Evolutionary conservation across 2,888 invertebrate genomes (phyloP).

Genomic region (Aphidoletes aphidimyza): DNA sequence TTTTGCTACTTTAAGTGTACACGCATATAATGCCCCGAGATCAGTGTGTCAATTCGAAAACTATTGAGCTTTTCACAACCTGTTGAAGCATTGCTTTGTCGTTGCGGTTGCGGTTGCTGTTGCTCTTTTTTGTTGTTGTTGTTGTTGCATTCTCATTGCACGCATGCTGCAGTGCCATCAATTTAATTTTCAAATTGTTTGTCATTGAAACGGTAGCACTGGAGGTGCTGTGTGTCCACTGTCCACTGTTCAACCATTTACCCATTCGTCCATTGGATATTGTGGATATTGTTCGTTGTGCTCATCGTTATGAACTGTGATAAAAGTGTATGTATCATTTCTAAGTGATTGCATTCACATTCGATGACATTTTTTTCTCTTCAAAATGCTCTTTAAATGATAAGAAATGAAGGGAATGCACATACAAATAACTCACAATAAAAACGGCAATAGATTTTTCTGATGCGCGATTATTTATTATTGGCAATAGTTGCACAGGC

Average conservation of each 20-base stretch:
- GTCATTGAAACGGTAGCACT: constrained; percentile 1
- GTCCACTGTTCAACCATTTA: not conserved
- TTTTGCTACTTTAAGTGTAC: too few species aligned
- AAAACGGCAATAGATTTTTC: not conserved
- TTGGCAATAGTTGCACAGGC: not conserved
- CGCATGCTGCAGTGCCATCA: not conserved
- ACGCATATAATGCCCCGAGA: too few species aligned
- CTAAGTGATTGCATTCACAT: constrained; percentile 19
- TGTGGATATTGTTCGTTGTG: not conserved
- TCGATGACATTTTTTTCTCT: not conserved
- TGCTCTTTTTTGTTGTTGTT: too few species aligned
- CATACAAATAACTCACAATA: not conserved
- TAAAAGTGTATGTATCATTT: constrained; percentile 29
- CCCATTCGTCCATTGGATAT: not conserved
- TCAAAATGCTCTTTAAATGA: not conserved
- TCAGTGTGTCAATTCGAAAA: too few species aligned
- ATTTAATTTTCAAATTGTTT: constrained; percentile 22
- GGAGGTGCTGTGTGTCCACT: not conserved
- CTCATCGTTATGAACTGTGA: not conserved
- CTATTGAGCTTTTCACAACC: too few species aligned
- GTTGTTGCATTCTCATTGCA: too few species aligned
- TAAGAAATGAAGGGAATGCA: not conserved
- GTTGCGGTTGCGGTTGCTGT: too few species aligned
- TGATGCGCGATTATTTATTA: not conserved
- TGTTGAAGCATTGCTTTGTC: too few species aligned